Base-by-base conservation (phyloP, 1,140 invertebrate species). In the Heterodera schachtii region DNA sequence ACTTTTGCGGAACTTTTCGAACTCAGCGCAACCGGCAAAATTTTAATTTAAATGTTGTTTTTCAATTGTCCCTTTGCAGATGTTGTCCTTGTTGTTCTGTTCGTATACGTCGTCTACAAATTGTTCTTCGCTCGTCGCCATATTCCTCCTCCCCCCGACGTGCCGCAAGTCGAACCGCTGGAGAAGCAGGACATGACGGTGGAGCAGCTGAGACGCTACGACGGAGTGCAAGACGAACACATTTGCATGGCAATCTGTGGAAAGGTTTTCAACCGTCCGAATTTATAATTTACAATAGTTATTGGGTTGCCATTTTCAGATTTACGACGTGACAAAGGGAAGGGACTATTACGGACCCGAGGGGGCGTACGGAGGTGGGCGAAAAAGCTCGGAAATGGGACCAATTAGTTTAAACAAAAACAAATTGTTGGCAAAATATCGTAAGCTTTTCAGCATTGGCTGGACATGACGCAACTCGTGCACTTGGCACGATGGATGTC, bases 101-200 rank as follows among this genome's bases (percentile, higher is more conserved):
- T 82, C 21, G 43, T 82, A 43, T 82, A 82, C 74, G 81, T 82
- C 21, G 57, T 82, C 41, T 82, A 82, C 74, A 82, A 80, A 52
- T 82, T 82, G 60, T 82, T 82, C 71, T 78, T 82, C 41, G 82
- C 82, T 82, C 78, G 60, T 60, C 47, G 44, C 9, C 44, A 52
- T 21, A 49, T 75, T 21, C 80, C 69, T 46, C 44, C 60, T 11
- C 80, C 80, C 46, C 44, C 80, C 43, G 43, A 69, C 0, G 21
- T 49, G 8, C 74, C 3, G 47, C 31, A 81, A 21, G 64, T 80
- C n/a, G 5, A 46, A 3, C 81, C 82, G 19, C 19, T 85, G 31
- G 41, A 84, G 67, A 86, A 85, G 75, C 75, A 80, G 73, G 85
- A 86, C 78, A 85, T 86, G 86, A 87, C 82, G 0, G 67, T 87